Base-by-base conservation (phyloP, 2,113 vertebrate genomes). In the Perognathus longimembris region DNA sequence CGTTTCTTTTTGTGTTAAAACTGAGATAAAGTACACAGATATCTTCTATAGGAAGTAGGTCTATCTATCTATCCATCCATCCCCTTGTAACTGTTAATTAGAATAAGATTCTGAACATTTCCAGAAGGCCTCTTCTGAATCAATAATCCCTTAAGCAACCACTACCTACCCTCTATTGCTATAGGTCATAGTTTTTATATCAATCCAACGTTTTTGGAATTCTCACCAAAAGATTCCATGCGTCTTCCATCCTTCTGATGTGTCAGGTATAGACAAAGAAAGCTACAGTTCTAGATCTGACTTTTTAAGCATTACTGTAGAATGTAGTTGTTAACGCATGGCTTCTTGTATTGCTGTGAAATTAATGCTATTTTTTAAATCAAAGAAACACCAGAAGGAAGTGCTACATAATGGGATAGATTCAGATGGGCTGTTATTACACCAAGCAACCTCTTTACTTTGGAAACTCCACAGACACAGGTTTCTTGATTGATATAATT, bases 251-350 rank as follows among this genome's bases (percentile, higher is more conserved):
- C 50, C 71, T 95, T 38, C 18, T 66, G 64, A 14, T 64, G 45
- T 57, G 67, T 77, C 75, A 81, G 40, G 21, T 85, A 45, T 54
- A 36, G 20, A 79, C 80, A 95, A 92, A 64, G 64, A 95, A 92
- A 64, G 64, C 28, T 45, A n/a, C 30, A 74, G 14, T 28, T 80
- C 36, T 67, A 78, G 74, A 54, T 92, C 78, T 81, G 75, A 79
- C 20, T 91, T 94, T 80, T 69, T 42, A 87, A 88, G 38, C 22
- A 50, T 7, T 85, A 63, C n/a, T n/a, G 36, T 40, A 79, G 61
- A 40, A 15, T 59, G 21, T 61, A 85, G 38, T 21, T 78, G 71
- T 90, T 71, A 14, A 50, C 50, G 57, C 34, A 67, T 69, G 75
- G 66, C 9, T 93, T 93, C 75, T 45, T 74, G 36, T 34, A 54